Evolutionary conservation across 2,113 vertebrate genomes (phyloP).

Genomic region (Rhinoptilus africanus): DNA sequence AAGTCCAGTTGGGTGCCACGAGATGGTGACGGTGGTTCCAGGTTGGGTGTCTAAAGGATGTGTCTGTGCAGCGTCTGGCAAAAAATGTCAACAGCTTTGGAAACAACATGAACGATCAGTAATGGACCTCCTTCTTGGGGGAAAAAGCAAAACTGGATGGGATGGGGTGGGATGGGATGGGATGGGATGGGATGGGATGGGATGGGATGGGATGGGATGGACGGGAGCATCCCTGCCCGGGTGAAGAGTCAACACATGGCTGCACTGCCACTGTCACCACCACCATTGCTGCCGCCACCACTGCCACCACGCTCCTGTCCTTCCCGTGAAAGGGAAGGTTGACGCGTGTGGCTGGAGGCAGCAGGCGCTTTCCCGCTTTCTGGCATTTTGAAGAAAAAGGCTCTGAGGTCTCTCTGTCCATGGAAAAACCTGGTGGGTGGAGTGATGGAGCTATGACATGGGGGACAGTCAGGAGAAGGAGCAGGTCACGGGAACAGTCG

Average conservation of each 20-base stretch:
- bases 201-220: neutral
- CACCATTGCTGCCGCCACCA: neutral
- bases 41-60: neutral
- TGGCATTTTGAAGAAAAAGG: neutral
- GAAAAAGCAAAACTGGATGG: neutral
- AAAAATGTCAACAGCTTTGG: accelerated
- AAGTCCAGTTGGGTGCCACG: neutral
- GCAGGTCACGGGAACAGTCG: neutral
- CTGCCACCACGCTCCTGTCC: neutral
- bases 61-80: neutral
- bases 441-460: neutral
- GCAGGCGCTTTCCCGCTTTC: accelerated
- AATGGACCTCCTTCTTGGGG: neutral
- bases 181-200: neutral
- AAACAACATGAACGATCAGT: neutral
- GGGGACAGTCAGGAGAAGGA: neutral
- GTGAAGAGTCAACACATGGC: accelerated
- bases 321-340: neutral
- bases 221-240: neutral
- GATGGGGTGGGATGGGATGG: neutral
- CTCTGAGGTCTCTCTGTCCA: neutral
- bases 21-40: neutral
- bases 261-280: neutral
- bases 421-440: neutral
- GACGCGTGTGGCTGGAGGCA: neutral